Evolutionary conservation across 92 coral and sea anemone genomes (phyloP), one percentile per base, ranked within the genome.

Genomic region (Phenganax marumi): DNA sequence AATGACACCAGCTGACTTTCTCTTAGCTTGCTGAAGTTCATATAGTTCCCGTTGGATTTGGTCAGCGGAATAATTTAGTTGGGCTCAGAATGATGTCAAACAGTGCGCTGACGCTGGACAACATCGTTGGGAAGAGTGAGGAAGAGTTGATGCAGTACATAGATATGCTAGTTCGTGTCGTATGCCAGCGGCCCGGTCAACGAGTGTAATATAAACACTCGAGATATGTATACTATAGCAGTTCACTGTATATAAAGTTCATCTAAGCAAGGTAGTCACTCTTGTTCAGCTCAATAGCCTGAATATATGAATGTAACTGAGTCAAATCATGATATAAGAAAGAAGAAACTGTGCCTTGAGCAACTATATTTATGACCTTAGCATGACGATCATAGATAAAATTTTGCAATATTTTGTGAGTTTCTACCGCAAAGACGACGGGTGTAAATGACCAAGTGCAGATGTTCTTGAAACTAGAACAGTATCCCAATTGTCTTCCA

Each of bases 41-140:
- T 19, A 57, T 80, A 12, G 87, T 84, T 17, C 70, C 91, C 8
- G 63, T 88, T 46, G 91, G 91, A 21, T 53, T 84, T 49, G 83
- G 85, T 17, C 9, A 3, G 25, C 18, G 50, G 18, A 81, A 26
- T 47, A 71, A 60, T 25, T 3, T 0, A 24, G 49, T 12, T 1
- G 91, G 86, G 17, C 86, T 88, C 11, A 48, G 23, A 55, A 53
- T 18, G 53, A 76, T 76, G 62, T 55, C 81, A 24, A 10, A 22
- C n/a, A 57, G 57, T 54, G 68, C 25, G 12, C 1, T 76, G 11
- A 48, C 68, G 39, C 10, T 76, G 52, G 81, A 39, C 54, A 39
- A 76, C 22, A 54, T 76, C 46, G 16, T 76, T 24, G 8, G 23
- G 24, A 76, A 76, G 68, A 54, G 68, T 24, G 68, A 22, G 51